These are phyloP conservation scores for Flexamia atlantica DNA, from an alignment of 2,888 invertebrate species.

Conservation along the genomic window DNA sequence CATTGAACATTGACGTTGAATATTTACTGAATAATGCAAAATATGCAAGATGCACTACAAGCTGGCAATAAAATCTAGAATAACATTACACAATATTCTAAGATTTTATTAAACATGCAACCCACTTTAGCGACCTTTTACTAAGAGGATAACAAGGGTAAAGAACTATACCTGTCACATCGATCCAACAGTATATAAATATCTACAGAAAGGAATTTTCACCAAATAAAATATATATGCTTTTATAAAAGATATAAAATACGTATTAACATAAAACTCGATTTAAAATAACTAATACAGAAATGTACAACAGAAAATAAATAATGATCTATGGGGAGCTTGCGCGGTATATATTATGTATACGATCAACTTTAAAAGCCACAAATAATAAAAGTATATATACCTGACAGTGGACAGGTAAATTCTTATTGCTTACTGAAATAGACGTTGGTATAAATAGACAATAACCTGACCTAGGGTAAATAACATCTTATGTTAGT, in stretches of 20 bases:
- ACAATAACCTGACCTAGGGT: slow-evolving; percentile 41
- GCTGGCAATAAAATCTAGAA: slow-evolving; percentile 58
- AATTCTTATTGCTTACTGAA: slow-evolving; percentile 52
- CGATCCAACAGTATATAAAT: slow-evolving; percentile 53
- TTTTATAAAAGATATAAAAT: slow-evolving; percentile 57
- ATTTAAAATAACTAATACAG: slow-evolving; percentile 52
- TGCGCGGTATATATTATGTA: slow-evolving; percentile 38
- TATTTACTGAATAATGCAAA: slow-evolving; percentile 53
- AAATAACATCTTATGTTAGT: slow-evolving; percentile 48
- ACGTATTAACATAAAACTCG: slow-evolving; percentile 51
- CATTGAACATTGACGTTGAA: slow-evolving; percentile 33
- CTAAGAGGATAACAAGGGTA: slow-evolving; percentile 55
- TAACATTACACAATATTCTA: slow-evolving; percentile 49
- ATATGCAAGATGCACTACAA: slow-evolving; percentile 39
- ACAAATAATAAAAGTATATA: slow-evolving; percentile 38
- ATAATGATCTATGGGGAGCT: slow-evolving; percentile 52
- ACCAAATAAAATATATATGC: slow-evolving; percentile 50
- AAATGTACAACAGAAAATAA: slow-evolving; percentile 57
- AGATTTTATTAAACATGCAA: slow-evolving; percentile 60
- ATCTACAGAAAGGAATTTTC: slow-evolving; percentile 47
- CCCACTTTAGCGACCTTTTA: slow-evolving; percentile 62
- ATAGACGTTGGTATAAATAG: slow-evolving; percentile 36
- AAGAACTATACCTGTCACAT: slow-evolving; percentile 61
- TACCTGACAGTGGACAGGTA: slow-evolving; percentile 52
- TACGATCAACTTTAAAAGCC: slow-evolving; percentile 33